Evolutionary conservation across 2,797 vertebrate genomes (phyloP).

Genomic region (Acestrorhynchus altus): DNA sequence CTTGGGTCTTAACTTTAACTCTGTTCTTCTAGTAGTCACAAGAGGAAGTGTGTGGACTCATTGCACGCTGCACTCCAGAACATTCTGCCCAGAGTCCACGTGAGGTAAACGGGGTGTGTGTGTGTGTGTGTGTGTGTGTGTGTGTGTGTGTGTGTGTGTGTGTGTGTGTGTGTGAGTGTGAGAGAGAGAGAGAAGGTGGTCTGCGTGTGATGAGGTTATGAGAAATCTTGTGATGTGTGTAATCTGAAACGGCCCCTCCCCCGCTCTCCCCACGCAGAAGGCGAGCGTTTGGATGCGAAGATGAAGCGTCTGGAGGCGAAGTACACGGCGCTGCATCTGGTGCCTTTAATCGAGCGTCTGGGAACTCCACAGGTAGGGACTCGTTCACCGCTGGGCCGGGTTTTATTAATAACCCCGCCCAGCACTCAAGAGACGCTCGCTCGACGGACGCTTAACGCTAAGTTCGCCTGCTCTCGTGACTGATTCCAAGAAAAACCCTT

Average conservation of each 20-base stretch:
- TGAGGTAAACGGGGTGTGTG: conserved; percentile 83
- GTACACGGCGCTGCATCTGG: conserved; percentile 93
- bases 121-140: neutral
- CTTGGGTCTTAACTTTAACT: neutral
- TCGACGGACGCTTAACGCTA: no score
- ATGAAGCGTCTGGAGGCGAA: conserved; percentile 98
- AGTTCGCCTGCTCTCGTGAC: no score
- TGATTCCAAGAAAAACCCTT: no score
- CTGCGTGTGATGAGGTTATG: neutral
- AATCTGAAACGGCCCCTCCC: neutral
- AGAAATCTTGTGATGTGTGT: neutral
- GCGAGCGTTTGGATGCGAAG: conserved; percentile 96
- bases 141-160: neutral
- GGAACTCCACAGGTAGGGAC: conserved; percentile 96
- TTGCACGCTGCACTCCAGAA: conserved; percentile 97
- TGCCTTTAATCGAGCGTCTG: conserved; percentile 94
- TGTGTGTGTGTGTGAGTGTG: neutral
- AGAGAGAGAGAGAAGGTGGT: neutral
- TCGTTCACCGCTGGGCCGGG: neutral
- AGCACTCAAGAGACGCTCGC: neutral
- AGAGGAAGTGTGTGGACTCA: conserved; percentile 97
- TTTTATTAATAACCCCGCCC: neutral
- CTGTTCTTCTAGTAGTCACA: conserved; percentile 81
- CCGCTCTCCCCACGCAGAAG: conserved; percentile 78
- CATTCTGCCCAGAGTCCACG: conserved; percentile 94